Conservation (phyloP, 2,113 vertebrate species). For the Brachyhypopomus gauderio region DNA sequence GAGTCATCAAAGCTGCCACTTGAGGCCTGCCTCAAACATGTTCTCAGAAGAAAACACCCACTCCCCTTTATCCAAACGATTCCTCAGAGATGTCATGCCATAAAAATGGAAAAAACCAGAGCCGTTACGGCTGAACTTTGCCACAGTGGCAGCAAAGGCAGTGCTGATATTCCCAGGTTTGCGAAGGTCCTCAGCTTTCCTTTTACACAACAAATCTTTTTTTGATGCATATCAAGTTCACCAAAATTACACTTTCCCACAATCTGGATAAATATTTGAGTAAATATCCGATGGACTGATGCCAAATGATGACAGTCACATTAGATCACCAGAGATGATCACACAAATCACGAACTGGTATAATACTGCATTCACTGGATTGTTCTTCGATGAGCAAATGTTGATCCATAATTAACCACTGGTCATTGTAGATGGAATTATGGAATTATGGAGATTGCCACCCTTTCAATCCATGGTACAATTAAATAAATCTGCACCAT, state of each 20-base stretch:
- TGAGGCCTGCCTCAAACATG: neutral
- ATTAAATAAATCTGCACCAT: no score
- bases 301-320: no score
- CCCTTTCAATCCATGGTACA: no score
- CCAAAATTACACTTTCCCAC: neutral
- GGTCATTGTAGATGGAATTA: neutral
- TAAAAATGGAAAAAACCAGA: constrained; percentile 6
- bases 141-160: neutral
- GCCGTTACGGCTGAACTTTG: neutral
- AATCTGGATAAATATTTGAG: neutral
- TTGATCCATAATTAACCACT: neutral
- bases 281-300: neutral
- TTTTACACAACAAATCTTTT: no score
- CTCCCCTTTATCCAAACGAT: neutral
- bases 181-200: neutral
- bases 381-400: neutral
- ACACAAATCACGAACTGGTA: no score
- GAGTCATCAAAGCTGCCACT: constrained; percentile 4
- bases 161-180: neutral
- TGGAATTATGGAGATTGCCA: no score
- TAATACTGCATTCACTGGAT: no score
- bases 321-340: no score
- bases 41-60: neutral
- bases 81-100: neutral
- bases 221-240: no score